A percentile compares a stretch with the other conserved stretches of the same genome.
Evolutionary conservation across 1,140 invertebrate genomes (phyloP).

Genomic region (Physella acuta): DNA sequence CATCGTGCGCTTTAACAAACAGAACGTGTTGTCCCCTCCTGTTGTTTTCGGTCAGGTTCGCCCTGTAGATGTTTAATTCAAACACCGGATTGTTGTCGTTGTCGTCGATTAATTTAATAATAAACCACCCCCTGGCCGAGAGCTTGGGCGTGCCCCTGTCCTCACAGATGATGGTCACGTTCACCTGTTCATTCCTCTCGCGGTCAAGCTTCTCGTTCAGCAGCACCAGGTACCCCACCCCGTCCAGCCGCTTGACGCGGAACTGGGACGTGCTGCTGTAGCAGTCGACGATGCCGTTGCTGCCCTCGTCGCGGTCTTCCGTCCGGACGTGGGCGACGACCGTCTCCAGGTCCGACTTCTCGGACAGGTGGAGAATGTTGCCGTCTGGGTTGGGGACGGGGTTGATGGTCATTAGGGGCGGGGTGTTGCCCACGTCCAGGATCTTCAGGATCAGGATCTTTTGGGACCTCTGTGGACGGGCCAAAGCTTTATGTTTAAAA

Average conservation of each 20-base stretch:
- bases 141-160: constrained; percentile 90
- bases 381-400: constrained; percentile 36
- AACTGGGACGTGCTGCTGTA: constrained; percentile 30
- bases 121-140: constrained; percentile 79
- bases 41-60: constrained; percentile 87
- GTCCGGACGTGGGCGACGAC: constrained; percentile 48
- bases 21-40: constrained; percentile 84
- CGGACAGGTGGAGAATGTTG: constrained; percentile 37
- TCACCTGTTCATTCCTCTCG: constrained; percentile 79
- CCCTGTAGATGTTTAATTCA: constrained; percentile 81
- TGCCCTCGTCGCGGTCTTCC: constrained; percentile 42
- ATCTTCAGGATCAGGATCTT: constrained; percentile 70
- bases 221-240: constrained; percentile 59
- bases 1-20: constrained; percentile 89
- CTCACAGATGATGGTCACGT: constrained; percentile 86
- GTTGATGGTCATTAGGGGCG: constrained; percentile 75
- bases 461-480: constrained; percentile 59
- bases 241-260: constrained; percentile 34
- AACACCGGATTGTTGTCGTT: constrained; percentile 96
- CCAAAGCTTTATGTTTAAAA: no score
- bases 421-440: constrained; percentile 90
- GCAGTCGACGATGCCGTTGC: constrained; percentile 43
- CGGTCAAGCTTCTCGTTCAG: constrained; percentile 89
- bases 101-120: constrained; percentile 86
- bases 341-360: constrained; percentile 34